Conservation (phyloP, 1,140 invertebrate species). For the Drosophila yakuba region DNA sequence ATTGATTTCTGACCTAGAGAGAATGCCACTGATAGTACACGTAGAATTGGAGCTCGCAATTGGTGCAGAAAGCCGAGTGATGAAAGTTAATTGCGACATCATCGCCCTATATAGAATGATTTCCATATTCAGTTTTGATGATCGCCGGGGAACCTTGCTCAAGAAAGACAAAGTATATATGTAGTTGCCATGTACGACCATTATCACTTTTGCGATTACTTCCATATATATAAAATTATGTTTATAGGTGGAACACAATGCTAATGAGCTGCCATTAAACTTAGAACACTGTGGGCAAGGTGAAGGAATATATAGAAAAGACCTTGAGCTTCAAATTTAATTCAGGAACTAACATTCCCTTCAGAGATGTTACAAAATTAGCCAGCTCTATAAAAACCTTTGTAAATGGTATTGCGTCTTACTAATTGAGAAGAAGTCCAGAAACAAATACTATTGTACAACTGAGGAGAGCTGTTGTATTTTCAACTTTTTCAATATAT, state of each 20-base stretch:
- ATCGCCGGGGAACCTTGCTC: slow-evolving; percentile 49
- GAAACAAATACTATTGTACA: too few species aligned
- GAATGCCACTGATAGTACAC: slow-evolving; percentile 36
- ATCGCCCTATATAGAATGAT: slow-evolving; percentile 24
- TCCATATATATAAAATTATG: background rate
- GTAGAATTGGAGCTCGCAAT: slow-evolving; percentile 58
- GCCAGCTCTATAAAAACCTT: slow-evolving; percentile 6
- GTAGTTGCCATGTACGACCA: slow-evolving; percentile 44
- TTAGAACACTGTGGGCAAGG: slow-evolving; percentile 34
- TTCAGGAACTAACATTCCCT: slow-evolving; percentile 29
- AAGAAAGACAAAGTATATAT: slow-evolving; percentile 29
- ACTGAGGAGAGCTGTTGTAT: too few species aligned
- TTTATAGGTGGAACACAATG: slow-evolving; percentile 18
- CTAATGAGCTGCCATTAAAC: slow-evolving; percentile 41
- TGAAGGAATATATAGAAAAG: slow-evolving; percentile 35
- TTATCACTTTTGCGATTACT: slow-evolving; percentile 10
- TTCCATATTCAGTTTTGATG: slow-evolving; percentile 4
- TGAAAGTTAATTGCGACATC: slow-evolving; percentile 74
- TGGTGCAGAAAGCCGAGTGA: slow-evolving; percentile 76
- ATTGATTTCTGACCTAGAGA: slow-evolving; percentile 82
- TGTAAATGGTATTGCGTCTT: slow-evolving; percentile 1
- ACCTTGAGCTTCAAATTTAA: slow-evolving; percentile 5
- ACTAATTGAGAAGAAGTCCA: background rate
- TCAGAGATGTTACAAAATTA: background rate
- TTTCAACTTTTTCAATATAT: too few species aligned